Percentiles rank a stretch among this genome's conserved stretches.
Conservation (phyloP, 2,113 vertebrate genomes). For the Cervus canadensis region DNA sequence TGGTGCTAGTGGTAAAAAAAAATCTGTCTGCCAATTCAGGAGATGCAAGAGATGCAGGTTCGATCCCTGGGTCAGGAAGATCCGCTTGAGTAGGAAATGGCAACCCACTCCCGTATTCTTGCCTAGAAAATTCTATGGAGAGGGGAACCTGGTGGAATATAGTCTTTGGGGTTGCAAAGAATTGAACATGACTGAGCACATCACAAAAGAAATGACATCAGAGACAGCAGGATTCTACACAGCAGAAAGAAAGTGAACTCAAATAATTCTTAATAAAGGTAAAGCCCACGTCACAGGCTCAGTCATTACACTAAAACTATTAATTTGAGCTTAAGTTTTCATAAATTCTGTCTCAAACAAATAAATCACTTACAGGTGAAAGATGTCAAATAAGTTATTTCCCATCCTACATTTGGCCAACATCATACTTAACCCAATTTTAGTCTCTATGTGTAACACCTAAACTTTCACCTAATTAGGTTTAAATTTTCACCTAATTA, state of each 20-base stretch:
- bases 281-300: neutral
- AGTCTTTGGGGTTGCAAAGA: neutral
- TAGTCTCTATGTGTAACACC: neutral
- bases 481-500: neutral
- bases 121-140: neutral
- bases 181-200: neutral
- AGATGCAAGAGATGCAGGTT: neutral
- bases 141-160: neutral
- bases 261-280: neutral
- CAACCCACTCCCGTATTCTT: neutral
- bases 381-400: neutral
- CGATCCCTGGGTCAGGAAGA: neutral
- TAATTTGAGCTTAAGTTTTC: neutral
- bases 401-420: neutral
- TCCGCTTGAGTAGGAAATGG: neutral
- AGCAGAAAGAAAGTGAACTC: neutral
- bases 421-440: neutral
- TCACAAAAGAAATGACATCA: neutral
- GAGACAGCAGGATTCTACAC: neutral
- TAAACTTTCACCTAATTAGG: neutral
- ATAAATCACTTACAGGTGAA: neutral
- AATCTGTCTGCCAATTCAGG: neutral
- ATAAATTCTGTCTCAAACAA: neutral
- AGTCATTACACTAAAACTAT: neutral
- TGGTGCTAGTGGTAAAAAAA: neutral